Evolutionary conservation across 2,888 invertebrate species (phyloP), one percentile per base, ranked within the genome.

Genomic region (Cosmia trapezina): DNA sequence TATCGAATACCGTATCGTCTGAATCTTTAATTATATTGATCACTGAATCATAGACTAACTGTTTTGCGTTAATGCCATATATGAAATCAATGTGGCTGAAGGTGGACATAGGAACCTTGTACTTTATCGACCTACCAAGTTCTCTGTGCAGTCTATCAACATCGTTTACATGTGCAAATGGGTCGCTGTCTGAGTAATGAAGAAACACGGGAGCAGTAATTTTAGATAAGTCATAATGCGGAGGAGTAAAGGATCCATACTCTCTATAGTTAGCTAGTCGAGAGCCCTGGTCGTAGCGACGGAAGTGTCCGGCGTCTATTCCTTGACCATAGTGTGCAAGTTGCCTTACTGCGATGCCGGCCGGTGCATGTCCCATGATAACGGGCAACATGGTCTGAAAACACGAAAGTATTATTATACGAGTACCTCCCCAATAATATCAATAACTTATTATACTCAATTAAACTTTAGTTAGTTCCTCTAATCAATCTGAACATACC

Each of bases 81-180:
- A 97, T 93, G 88, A 97, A 98, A 88, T 98, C 98, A 77, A 98
- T 89, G 90, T 98, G 98, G 88, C 97, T 97, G 87, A 97, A 98
- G 19, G 93, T 91, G 4, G 93, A 86, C 86, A 96, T 93, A 0
- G 97, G 95, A 12, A 98, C 96, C 60, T 96, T 91, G 90, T 96
- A 97, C 80, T 96, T 95, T 8, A 96, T 94, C 59, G 96, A 93
- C 83, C 95, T 97, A 70, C 96, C 97, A 79, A 96, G 95, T 89
- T 95, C 94, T 28, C 87, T 90, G 45, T 94, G 96, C 37, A 97
- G 89, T 72, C 93, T 94, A 70, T 96, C 93, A 5, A 97, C 97
- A 86, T 97, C 97, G 0, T 76, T 87, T 0, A 94, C 89, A 54
- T 95, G 91, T 0, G 98, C 97, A 69, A 98, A 88, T 92, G 97